A percentile compares a stretch with the other conserved stretches of the same genome.
phyloP scores from a whole-genome alignment of 2,113 vertebrate species.

The Hippopotamus amphibius region DNA sequence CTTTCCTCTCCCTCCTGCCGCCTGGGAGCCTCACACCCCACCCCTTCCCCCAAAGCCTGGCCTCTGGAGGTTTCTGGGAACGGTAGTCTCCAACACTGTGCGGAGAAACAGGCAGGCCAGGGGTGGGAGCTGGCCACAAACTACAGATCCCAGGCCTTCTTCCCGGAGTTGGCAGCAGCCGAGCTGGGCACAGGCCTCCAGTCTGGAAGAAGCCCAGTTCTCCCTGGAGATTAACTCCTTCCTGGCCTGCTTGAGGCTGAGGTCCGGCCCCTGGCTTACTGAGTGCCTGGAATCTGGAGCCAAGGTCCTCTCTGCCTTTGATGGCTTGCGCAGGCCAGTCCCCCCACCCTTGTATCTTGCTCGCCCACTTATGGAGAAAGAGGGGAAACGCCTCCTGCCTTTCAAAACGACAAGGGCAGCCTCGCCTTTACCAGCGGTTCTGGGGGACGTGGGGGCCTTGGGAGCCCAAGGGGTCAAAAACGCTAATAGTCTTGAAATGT shows the following conservation, averaged over 20 bases:
- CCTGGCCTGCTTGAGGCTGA: neutral
- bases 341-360: neutral
- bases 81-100: constrained; percentile 76
- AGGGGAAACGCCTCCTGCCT: neutral
- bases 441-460: neutral
- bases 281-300: neutral
- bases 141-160: constrained; percentile 83
- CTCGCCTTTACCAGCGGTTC: neutral
- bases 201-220: constrained; percentile 51
- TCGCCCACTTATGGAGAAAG: neutral
- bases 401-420: neutral
- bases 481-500: neutral
- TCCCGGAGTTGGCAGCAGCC: constrained; percentile 60
- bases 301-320: neutral
- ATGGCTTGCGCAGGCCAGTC: neutral
- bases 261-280: neutral
- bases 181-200: constrained; percentile 68
- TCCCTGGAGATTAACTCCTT: constrained; percentile 77
- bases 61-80: constrained; percentile 81
- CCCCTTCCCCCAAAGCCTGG: constrained; percentile 71
- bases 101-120: constrained; percentile 73
- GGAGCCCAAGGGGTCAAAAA: neutral
- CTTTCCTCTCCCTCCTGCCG: constrained; percentile 59
- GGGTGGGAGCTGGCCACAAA: constrained; percentile 72
- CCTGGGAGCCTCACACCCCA: constrained; percentile 56